Percentiles rank a stretch among this genome's conserved stretches.
phyloP scores from a whole-genome alignment of 1,140 invertebrate species.

The Vanessa tameamea region DNA sequence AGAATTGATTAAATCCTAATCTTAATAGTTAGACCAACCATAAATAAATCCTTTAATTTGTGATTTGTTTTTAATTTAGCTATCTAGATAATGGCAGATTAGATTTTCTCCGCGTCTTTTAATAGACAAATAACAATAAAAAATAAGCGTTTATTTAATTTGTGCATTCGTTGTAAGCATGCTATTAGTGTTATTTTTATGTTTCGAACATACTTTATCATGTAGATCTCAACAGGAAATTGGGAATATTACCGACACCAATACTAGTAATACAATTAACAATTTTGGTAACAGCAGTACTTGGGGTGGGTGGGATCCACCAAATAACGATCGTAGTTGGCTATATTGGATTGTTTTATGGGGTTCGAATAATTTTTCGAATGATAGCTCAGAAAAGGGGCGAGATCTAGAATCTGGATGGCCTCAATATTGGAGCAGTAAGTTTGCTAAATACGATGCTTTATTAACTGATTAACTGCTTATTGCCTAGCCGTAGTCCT shows the following conservation, averaged over 20 bases:
- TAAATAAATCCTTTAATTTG: background rate
- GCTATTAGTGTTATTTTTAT: background rate
- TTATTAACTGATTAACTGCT: no score
- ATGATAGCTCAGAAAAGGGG: conserved; percentile 10
- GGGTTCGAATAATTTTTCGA: background rate
- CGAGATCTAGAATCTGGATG: conserved; percentile 11
- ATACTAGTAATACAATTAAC: background rate
- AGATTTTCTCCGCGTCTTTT: no score
- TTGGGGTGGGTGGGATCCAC: background rate
- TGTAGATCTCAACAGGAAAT: background rate
- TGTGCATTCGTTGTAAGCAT: background rate
- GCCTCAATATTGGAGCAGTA: conserved; percentile 27
- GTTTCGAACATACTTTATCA: background rate
- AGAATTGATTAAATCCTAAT: background rate
- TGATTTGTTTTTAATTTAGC: no score
- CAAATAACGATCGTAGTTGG: background rate
- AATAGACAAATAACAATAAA: no score
- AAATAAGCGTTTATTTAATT: background rate
- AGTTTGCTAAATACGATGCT: no score
- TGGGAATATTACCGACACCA: background rate
- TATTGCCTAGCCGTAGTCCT: no score
- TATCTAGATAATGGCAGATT: no score
- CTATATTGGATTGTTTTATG: conserved; percentile 14
- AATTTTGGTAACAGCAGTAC: background rate
- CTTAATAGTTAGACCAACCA: background rate